These are phyloP conservation scores for Threskiornis aethiopicus DNA, from an alignment of 2,797 vertebrate genomes.

Conservation along the genomic window DNA sequence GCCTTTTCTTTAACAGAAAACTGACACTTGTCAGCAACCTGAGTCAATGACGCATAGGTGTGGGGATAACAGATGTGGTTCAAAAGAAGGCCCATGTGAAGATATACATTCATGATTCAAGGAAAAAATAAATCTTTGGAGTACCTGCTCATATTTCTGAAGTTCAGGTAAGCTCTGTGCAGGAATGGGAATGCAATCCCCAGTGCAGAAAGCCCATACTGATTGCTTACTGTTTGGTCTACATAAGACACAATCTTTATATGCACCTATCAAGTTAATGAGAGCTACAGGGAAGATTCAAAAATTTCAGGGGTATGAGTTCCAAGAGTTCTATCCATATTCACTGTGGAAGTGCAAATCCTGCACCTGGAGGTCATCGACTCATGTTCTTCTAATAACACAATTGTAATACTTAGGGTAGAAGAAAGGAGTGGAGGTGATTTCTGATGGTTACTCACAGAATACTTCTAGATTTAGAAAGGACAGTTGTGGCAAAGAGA, in stretches of 20 bases:
- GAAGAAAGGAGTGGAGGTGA: background rate
- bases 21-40: background rate
- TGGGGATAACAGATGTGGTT: background rate
- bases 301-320: background rate
- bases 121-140: background rate
- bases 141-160: background rate
- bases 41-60: background rate
- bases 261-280: background rate
- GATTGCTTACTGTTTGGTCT: background rate
- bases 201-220: background rate
- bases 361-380: background rate
- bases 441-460: background rate
- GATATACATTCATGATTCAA: background rate
- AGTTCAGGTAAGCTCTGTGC: background rate
- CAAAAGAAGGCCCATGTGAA: background rate
- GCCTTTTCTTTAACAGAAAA: background rate
- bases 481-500: background rate
- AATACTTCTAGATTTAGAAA: background rate
- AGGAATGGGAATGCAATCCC: background rate
- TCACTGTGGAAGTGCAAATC: background rate
- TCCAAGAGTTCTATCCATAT: background rate
- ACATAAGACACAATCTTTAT: background rate
- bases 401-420: background rate
- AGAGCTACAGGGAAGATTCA: background rate
- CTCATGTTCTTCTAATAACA: background rate